phyloP scores from a whole-genome alignment of 2,888 invertebrate genomes.

The Eumacrocentrus americanus region DNA sequence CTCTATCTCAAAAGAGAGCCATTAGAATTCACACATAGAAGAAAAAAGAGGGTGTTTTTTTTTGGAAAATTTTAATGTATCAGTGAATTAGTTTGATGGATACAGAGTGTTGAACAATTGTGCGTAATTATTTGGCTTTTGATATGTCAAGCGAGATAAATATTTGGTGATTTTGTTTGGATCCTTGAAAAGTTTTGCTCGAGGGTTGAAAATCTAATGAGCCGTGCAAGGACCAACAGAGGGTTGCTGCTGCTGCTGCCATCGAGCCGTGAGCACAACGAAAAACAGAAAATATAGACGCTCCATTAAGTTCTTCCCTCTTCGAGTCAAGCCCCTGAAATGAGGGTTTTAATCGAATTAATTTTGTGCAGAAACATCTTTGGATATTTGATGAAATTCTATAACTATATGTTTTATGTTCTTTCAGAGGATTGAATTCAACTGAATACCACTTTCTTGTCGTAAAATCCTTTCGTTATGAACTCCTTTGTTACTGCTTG shows the following conservation, averaged over 20 bases:
- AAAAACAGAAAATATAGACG: conserved; percentile 28
- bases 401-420: no score
- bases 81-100: no score
- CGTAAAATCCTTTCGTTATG: no score
- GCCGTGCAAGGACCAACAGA: conserved; percentile 30
- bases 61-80: no score
- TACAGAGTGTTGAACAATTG: no score
- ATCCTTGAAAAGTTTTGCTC: conserved; percentile 9
- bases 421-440: no score
- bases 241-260: conserved; percentile 27
- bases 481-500: no score
- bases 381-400: no score
- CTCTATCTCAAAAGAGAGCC: not conserved
- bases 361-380: not conserved
- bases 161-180: conserved; percentile 12
- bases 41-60: no score
- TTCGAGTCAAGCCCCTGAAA: not conserved
- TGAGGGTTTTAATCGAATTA: not conserved
- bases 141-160: no score
- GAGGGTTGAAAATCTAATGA: conserved; percentile 31
- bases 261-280: conserved; percentile 34
- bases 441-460: no score
- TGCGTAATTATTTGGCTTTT: no score
- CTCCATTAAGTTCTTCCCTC: conserved; percentile 30
- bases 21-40: not conserved